These are phyloP conservation scores for Drosophila navojoa DNA, from an alignment of 1,140 invertebrate species.

Conservation along the genomic window DNA sequence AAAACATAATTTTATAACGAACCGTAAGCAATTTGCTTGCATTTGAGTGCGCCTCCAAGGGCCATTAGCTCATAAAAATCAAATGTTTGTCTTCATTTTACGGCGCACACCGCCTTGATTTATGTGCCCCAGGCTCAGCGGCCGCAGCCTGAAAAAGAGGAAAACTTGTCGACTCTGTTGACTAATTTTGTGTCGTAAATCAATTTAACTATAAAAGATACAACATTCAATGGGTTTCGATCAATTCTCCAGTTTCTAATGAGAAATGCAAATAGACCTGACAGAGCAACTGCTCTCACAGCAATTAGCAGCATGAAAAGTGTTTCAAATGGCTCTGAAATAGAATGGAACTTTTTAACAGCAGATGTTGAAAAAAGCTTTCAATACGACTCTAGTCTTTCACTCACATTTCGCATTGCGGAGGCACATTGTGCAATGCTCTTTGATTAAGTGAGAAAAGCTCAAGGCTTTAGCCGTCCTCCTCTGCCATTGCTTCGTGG, in stretches of 20 bases:
- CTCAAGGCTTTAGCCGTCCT: constrained; percentile 15
- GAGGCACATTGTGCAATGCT: background rate
- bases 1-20: constrained; percentile 54
- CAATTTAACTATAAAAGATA: constrained; percentile 70
- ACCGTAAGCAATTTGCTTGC: constrained; percentile 59
- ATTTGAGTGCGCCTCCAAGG: constrained; percentile 42
- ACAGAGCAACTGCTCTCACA: constrained; percentile 53
- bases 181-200: constrained; percentile 77
- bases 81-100: constrained; percentile 77
- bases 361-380: background rate
- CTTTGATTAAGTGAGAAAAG: constrained; percentile 16
- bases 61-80: constrained; percentile 79
- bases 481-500: background rate
- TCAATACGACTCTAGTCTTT: background rate
- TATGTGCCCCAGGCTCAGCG: constrained; percentile 50
- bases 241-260: constrained; percentile 60
- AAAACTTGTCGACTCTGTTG: constrained; percentile 65
- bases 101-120: constrained; percentile 64
- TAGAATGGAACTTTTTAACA: background rate
- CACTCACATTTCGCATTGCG: background rate
- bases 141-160: constrained; percentile 3
- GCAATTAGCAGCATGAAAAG: constrained; percentile 59
- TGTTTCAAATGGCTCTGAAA: constrained; percentile 23
- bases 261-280: constrained; percentile 55
- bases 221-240: constrained; percentile 48